phyloP scores from a whole-genome alignment of 1,140 invertebrate species.

The Brachionus calyciflorus region DNA sequence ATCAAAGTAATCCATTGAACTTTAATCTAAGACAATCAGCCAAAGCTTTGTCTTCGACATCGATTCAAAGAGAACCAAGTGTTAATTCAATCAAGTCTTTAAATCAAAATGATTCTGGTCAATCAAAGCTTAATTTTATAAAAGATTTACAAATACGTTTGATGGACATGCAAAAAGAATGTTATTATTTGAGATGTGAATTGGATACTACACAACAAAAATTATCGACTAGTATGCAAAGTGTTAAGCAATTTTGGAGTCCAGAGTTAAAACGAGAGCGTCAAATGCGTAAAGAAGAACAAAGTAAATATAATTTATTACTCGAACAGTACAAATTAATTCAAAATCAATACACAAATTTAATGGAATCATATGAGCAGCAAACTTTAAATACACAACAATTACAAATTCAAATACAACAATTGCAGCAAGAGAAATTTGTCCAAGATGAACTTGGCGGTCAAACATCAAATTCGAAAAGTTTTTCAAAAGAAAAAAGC shows the following conservation, averaged over 20 bases:
- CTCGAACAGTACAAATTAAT: slow-evolving; percentile 81
- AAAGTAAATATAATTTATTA: slow-evolving; percentile 73
- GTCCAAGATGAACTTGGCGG: background rate
- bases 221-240: slow-evolving; percentile 95
- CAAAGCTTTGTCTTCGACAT: slow-evolving; percentile 6
- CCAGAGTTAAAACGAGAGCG: slow-evolving; percentile 97
- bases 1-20: background rate
- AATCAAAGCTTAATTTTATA: slow-evolving; percentile 41
- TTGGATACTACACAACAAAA: slow-evolving; percentile 56
- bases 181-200: slow-evolving; percentile 34
- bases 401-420: slow-evolving; percentile 72
- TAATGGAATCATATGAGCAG: background rate
- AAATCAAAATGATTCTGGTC: background rate
- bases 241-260: slow-evolving; percentile 99
- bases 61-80: slow-evolving; percentile 11
- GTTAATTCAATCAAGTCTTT: slow-evolving; percentile 17
- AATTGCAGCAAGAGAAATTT: slow-evolving; percentile 79
- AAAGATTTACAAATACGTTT: slow-evolving; percentile 40
- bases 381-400: slow-evolving; percentile 31
- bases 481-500: slow-evolving; percentile 86
- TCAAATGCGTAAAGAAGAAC: slow-evolving; percentile 91
- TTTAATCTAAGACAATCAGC: slow-evolving; percentile 6
- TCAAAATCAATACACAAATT: slow-evolving; percentile 69
- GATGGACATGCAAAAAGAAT: slow-evolving; percentile 44
- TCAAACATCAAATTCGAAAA: slow-evolving; percentile 62